Conservation (phyloP, 2,113 vertebrate genomes). For the Scolopax mira region DNA sequence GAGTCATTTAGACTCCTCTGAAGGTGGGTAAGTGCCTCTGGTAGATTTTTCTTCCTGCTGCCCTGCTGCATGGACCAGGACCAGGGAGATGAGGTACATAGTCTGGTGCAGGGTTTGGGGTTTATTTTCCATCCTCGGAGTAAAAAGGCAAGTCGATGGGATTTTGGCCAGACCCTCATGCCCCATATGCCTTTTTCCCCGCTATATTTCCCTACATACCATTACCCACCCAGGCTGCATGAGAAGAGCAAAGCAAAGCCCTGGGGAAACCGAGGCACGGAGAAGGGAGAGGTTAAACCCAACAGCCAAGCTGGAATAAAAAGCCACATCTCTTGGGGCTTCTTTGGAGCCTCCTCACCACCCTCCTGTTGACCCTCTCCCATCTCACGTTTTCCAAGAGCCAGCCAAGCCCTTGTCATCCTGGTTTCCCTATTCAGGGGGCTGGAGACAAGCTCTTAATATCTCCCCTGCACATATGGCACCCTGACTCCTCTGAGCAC, state of each 20-base stretch:
- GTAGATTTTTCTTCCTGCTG: neutral
- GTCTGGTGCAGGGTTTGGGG: rapidly evolving
- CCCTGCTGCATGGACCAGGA: rapidly evolving
- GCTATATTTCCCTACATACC: neutral
- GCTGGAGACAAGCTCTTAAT: constrained; percentile 28
- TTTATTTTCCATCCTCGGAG: neutral
- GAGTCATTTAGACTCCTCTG: neutral
- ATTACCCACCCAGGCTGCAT: neutral
- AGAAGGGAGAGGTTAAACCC: neutral
- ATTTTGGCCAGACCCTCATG: neutral
- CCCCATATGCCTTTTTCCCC: neutral
- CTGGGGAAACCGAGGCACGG: neutral
- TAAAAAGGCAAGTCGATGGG: neutral
- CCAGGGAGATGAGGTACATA: neutral
- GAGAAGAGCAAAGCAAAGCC: neutral
- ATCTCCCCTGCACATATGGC: constrained; percentile 63
- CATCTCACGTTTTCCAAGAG: neutral
- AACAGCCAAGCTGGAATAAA: neutral
- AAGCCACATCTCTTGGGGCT: neutral
- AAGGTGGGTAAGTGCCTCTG: neutral
- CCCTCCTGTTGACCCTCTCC: neutral
- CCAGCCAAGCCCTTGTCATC: neutral
- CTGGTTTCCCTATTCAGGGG: constrained; percentile 22
- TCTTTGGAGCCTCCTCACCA: neutral
- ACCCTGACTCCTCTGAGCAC: constrained; percentile 63